Evolutionary conservation across 2,797 vertebrate genomes (phyloP).

Genomic region (Pitangus sulphuratus): DNA sequence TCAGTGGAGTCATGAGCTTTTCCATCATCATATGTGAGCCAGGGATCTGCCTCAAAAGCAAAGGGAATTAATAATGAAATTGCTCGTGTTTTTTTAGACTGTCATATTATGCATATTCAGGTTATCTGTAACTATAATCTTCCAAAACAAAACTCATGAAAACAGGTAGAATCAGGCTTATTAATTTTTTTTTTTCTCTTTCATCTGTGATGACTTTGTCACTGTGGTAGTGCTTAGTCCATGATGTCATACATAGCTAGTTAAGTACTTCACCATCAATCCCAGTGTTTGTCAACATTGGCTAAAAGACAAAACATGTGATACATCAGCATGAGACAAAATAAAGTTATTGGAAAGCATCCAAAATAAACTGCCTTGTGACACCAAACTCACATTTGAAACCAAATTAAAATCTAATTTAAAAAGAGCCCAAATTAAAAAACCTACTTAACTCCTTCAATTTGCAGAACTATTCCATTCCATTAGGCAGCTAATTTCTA

Average conservation of each 20-base stretch:
- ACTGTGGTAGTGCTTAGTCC: not conserved
- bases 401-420: constrained; percentile 82
- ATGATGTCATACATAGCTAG: not conserved
- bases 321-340: not conserved
- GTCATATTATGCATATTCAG: not conserved
- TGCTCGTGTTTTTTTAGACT: not conserved
- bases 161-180: not conserved
- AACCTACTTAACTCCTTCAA: constrained; percentile 78
- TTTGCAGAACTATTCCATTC: constrained; percentile 79
- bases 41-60: not conserved
- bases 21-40: not conserved
- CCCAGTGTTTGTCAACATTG: not conserved
- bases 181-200: not conserved
- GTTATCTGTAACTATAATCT: not conserved
- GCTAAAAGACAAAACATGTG: not conserved
- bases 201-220: not conserved
- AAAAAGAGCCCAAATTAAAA: constrained; percentile 73
- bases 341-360: constrained; percentile 34
- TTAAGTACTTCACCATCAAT: not conserved
- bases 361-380: constrained; percentile 34
- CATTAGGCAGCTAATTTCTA: constrained; percentile 90
- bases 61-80: not conserved
- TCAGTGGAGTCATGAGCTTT: not conserved
- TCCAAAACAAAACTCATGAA: not conserved
- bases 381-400: constrained; percentile 49